phyloP scores from a whole-genome alignment of 2,113 vertebrate species.

The Myotis yumanensis region DNA sequence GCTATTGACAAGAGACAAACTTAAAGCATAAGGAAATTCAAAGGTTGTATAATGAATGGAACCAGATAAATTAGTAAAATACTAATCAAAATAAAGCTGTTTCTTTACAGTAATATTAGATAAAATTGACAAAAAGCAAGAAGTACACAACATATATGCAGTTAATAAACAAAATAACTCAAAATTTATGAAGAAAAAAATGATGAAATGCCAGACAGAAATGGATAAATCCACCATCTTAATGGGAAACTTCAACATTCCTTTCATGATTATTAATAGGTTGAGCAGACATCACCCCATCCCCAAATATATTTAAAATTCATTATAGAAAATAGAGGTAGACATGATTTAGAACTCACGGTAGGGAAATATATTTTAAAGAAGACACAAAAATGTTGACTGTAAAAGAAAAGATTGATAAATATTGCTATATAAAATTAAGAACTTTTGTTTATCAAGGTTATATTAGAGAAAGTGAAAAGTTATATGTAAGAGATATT shows the following conservation, averaged over 20 bases:
- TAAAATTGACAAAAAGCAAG: slow-evolving; percentile 13
- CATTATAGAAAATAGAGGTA: neutral
- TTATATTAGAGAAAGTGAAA: neutral
- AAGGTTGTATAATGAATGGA: neutral
- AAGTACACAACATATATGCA: neutral
- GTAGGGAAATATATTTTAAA: neutral
- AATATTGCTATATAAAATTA: neutral
- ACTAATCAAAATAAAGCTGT: slow-evolving; percentile 6
- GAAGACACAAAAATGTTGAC: neutral
- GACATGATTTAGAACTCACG: neutral
- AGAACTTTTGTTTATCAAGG: slow-evolving; percentile 8
- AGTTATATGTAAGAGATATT: neutral
- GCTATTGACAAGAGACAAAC: neutral
- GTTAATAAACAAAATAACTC: neutral
- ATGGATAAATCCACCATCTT: neutral
- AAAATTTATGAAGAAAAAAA: slow-evolving; percentile 32
- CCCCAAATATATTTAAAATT: neutral
- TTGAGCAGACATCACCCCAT: neutral
- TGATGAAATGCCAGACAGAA: neutral
- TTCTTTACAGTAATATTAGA: neutral
- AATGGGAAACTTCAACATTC: neutral
- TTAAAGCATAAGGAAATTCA: neutral
- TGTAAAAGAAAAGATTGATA: neutral
- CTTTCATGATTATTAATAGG: neutral
- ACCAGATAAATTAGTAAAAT: neutral